Percentiles rank a stretch among this genome's conserved stretches.
Conservation (phyloP, 1,140 invertebrate species). For the Drosophila azteca region DNA sequence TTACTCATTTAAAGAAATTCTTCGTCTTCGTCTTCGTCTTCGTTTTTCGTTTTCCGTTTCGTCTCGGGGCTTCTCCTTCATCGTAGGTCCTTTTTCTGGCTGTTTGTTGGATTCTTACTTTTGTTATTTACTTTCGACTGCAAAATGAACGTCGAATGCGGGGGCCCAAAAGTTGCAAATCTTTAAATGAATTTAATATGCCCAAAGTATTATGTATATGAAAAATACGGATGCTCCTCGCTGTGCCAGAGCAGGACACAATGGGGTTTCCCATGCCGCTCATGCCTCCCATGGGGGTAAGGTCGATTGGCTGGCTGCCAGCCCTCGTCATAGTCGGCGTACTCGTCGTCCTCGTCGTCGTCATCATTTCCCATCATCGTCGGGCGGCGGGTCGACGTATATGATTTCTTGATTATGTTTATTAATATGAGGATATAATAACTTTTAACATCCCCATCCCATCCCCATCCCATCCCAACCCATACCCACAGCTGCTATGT, state of each 20-base stretch:
- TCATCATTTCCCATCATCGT: slow-evolving; percentile 15
- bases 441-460: not conserved
- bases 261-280: not conserved
- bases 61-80: not conserved
- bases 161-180: slow-evolving; percentile 63
- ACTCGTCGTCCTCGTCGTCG: slow-evolving; percentile 6
- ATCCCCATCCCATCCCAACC: too few relatives aligned
- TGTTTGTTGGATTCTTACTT: slow-evolving; percentile 28
- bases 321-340: slow-evolving; percentile 7
- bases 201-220: slow-evolving; percentile 42
- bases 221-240: slow-evolving; percentile 21
- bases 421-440: slow-evolving; percentile 58
- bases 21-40: slow-evolving; percentile 16
- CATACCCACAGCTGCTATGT: slow-evolving; percentile 22
- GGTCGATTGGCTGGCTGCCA: not conserved
- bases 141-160: slow-evolving; percentile 52
- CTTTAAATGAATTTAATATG: slow-evolving; percentile 73
- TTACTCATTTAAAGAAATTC: slow-evolving; percentile 77
- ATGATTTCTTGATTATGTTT: slow-evolving; percentile 53
- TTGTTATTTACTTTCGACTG: slow-evolving; percentile 70
- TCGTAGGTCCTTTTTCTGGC: not conserved
- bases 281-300: too few relatives aligned
- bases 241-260: not conserved
- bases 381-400: slow-evolving; percentile 31
- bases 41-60: too few relatives aligned